Evolutionary conservation across 2,888 invertebrate species (phyloP).

Genomic region (Ophioninae sp.): DNA sequence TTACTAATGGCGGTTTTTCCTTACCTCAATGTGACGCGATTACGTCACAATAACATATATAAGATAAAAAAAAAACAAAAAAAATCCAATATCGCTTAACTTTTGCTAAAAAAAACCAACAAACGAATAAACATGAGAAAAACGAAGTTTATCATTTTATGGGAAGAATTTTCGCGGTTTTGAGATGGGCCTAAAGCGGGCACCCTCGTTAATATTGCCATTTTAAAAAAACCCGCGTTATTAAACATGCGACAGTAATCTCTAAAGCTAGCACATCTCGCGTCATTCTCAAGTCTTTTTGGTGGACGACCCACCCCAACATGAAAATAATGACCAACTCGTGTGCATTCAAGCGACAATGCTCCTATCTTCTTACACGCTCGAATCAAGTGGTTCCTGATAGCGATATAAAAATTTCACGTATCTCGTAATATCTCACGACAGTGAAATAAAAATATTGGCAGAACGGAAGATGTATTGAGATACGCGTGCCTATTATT

Average conservation of each 20-base stretch:
- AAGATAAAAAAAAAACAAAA: neutral
- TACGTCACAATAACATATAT: neutral
- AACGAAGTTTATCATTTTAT: neutral
- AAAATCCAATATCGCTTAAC: neutral
- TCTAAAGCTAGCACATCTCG: too few species aligned
- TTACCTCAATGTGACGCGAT: constrained; percentile 51
- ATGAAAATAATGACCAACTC: neutral
- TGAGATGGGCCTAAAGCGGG: too few species aligned
- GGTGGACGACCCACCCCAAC: neutral
- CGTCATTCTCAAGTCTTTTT: too few species aligned
- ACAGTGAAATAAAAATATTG: neutral
- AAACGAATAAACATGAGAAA: neutral
- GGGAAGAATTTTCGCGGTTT: neutral
- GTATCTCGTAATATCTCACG: neutral
- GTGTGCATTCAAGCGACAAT: neutral
- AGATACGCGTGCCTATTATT: neutral
- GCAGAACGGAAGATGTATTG: neutral
- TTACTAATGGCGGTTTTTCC: constrained; percentile 13
- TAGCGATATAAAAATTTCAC: neutral
- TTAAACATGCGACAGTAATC: too few species aligned
- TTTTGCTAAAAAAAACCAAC: neutral
- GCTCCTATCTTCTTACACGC: neutral
- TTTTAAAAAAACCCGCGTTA: too few species aligned
- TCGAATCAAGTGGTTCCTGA: neutral
- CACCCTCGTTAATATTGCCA: too few species aligned